Evolutionary conservation across 1,140 invertebrate species (phyloP).

Genomic region (Pristionchus pacificus): DNA sequence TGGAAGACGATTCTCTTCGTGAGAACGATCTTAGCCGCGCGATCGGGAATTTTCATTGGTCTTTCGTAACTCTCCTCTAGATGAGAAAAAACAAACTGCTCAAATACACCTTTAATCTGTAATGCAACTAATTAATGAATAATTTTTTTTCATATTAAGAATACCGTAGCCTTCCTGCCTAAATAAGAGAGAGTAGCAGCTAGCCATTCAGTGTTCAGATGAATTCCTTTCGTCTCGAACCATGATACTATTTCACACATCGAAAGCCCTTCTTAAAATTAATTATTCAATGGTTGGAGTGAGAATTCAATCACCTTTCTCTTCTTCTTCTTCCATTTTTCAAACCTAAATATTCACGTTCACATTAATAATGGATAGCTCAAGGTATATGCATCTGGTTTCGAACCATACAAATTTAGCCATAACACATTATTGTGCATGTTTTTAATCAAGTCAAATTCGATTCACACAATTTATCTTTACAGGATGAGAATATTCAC

Average conservation of each 20-base stretch:
- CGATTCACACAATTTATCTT: no score
- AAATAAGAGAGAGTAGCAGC: neutral
- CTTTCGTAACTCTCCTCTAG: neutral
- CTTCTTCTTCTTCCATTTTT: no score
- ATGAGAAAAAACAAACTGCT: neutral
- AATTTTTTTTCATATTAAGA: no score
- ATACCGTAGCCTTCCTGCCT: neutral
- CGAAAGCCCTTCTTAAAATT: no score
- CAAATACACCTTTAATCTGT: neutral
- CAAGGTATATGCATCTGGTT: no score
- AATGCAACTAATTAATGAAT: neutral
- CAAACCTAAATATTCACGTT: no score
- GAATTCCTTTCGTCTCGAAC: neutral
- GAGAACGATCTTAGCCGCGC: neutral
- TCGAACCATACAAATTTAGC: no score
- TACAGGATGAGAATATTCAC: neutral
- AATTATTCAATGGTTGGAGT: no score
- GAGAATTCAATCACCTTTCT: no score
- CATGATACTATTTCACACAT: neutral
- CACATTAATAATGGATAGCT: no score
- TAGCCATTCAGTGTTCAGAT: neutral
- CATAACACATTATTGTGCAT: no score
- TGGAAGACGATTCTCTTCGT: neutral
- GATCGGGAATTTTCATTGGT: neutral
- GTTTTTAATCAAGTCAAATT: no score